Evolutionary conservation across 2,888 invertebrate species (phyloP), one percentile per base, ranked within the genome.

Genomic region (Drosophila kanekoi): DNA sequence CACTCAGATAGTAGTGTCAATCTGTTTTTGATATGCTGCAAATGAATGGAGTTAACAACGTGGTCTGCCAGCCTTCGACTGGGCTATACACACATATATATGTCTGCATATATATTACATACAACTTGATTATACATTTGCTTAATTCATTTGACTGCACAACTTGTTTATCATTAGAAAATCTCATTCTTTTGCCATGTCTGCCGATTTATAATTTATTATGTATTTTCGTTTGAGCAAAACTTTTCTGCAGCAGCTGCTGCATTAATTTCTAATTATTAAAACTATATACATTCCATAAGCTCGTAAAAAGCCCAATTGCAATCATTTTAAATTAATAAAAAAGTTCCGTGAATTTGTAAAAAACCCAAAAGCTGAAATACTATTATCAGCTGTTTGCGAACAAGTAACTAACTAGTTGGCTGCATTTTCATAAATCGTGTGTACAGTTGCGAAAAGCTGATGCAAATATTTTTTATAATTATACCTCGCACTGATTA

Each of bases 11-110:
- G 47, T 58, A 72, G 73, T 78, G 81, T 81, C 87, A 88, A 81
- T 86, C 81, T 74, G 73, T 66, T 70, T 79, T 77, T 79, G 71
- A 86, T 79, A 70, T 71, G 68, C 60, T 66, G 49, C 70, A 80
- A 87, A 87, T 87, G 72, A 84, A 85, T 77, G 72, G 74, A 83
- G 77, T 75, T 80, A 80, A 73, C 73, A 71, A 67, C 64, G 66
- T 67, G 53, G 53, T 33, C 38, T 64, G 38, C 14, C 16, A 32
- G 33, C 44, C 44, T 38, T 18, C 28, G 37, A 23, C 63, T 33
- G 14, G 37, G 10, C 20, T 41, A 10, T 32, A 2, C n/a, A 28
- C 2, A 62, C 23, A 18, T 8, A 13, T 18, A 53, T 1, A 44
- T 11, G 6, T 37, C 35, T 38, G n/a, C 23, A 37, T 16, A 37